Conservation (phyloP, 2,113 vertebrate genomes). For the Carassius auratus region DNA sequence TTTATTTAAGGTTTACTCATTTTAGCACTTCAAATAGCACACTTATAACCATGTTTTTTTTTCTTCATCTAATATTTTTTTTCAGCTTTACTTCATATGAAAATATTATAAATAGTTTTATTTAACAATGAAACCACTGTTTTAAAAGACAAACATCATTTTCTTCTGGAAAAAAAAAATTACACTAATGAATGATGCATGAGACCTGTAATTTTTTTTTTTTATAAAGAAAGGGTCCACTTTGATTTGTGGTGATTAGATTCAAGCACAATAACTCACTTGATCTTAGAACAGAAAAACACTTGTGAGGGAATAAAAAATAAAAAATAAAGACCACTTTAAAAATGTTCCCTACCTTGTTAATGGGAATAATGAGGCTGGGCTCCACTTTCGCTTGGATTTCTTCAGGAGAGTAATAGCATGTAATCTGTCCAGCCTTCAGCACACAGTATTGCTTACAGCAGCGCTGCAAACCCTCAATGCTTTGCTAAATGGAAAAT, state of each 20-base stretch:
- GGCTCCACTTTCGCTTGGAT: constrained; percentile 86
- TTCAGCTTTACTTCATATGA: no score
- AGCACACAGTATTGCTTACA: constrained; percentile 86
- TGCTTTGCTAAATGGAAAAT: constrained; percentile 75
- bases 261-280: neutral
- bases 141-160: no score
- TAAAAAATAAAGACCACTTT: neutral
- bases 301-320: neutral
- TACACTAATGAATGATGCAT: neutral
- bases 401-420: constrained; percentile 90
- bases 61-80: no score
- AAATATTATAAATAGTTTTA: no score
- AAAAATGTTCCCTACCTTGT: constrained; percentile 79
- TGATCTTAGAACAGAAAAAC: neutral
- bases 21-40: no score
- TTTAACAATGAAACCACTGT: no score
- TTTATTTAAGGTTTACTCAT: no score
- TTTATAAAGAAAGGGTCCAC: no score
- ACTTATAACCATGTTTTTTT: no score
- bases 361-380: constrained; percentile 79
- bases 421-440: constrained; percentile 81
- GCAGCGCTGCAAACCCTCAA: constrained; percentile 74
- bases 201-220: neutral
- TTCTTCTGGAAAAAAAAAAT: neutral
- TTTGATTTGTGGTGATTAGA: no score